phyloP scores from a whole-genome alignment of 30 jellyfish, hydroid and myxozoan genomes.

The Aurelia aurita complex sp. Pacific region DNA sequence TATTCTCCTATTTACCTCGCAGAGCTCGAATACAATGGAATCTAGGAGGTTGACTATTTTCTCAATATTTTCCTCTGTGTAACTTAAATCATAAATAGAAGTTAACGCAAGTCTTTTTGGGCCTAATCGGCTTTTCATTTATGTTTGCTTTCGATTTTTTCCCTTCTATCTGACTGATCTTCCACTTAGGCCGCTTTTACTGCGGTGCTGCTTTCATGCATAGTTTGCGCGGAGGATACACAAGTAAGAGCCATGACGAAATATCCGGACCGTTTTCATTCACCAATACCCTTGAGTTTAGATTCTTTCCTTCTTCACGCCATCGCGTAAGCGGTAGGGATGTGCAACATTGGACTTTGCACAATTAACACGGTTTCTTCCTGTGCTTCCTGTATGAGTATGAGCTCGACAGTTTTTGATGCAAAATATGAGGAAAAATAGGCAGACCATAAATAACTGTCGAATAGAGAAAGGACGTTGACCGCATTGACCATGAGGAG shows the following conservation, averaged over 20 bases:
- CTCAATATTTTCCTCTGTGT: constrained; percentile 66
- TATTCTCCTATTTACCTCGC: constrained; percentile 58
- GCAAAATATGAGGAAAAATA: too few species aligned
- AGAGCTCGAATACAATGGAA: constrained; percentile 66
- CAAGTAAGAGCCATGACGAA: constrained; percentile 38
- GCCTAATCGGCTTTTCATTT: constrained; percentile 63
- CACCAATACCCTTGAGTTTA: too few species aligned
- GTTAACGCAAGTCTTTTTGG: constrained; percentile 60
- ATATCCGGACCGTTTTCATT: constrained; percentile 41
- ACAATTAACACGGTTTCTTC: too few species aligned
- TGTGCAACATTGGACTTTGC: too few species aligned
- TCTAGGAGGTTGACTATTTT: constrained; percentile 37
- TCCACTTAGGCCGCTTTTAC: constrained; percentile 39
- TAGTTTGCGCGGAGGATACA: constrained; percentile 30
- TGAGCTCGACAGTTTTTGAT: too few species aligned
- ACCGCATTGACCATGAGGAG: too few species aligned
- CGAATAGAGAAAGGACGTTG: too few species aligned
- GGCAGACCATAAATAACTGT: too few species aligned
- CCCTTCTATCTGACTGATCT: constrained; percentile 37
- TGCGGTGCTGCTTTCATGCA: constrained; percentile 45
- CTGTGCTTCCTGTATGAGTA: too few species aligned
- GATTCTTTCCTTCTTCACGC: too few species aligned
- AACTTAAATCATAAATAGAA: constrained; percentile 53
- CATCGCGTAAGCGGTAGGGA: too few species aligned
- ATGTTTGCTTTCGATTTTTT: constrained; percentile 53